Conservation (phyloP, 2,888 invertebrate species). For the Conomelus anceps region DNA sequence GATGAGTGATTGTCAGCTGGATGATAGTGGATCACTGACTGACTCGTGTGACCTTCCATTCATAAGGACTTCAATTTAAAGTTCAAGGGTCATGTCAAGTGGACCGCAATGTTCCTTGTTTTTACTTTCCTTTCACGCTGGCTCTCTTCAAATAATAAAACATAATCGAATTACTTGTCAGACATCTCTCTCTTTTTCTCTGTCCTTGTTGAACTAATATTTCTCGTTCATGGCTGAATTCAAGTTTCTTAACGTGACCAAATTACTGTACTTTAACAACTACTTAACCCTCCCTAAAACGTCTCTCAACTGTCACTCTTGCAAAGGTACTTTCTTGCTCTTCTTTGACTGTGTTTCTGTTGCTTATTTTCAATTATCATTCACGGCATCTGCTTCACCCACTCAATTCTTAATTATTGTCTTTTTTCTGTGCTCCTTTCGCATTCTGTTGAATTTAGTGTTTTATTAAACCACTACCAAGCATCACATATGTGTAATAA, state of each 20-base stretch:
- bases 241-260: neutral
- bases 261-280: neutral
- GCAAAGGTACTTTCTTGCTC: neutral
- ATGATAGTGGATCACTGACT: neutral
- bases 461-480: too few species aligned
- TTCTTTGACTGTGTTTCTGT: neutral
- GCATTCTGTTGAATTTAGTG: too few species aligned
- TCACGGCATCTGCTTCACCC: neutral
- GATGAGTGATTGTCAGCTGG: neutral
- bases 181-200: neutral
- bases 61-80: neutral
- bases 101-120: neutral
- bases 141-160: neutral
- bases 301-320: neutral
- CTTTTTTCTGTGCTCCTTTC: too few species aligned
- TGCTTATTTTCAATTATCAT: neutral
- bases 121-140: neutral
- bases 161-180: too few species aligned
- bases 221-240: neutral
- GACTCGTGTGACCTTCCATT: neutral
- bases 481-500: too few species aligned
- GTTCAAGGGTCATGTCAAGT: neutral
- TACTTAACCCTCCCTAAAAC: neutral
- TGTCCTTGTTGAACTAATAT: neutral
- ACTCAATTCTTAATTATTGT: neutral